Conservation (phyloP, 2,113 vertebrate genomes). For the Cichladusa arquata region DNA sequence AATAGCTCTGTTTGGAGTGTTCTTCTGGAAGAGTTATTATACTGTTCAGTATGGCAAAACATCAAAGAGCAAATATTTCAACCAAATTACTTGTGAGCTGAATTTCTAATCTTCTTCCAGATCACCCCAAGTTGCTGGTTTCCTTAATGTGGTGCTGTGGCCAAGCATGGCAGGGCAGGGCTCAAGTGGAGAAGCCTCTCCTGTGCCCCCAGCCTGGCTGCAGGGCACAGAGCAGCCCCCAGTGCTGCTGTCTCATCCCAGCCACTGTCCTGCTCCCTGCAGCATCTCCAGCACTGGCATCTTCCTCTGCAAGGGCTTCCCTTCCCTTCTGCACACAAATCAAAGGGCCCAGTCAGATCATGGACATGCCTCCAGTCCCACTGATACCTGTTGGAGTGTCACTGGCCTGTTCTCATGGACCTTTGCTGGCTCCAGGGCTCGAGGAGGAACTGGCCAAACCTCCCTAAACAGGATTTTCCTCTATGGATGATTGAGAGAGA, state of each 20-base stretch:
- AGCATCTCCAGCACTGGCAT: not conserved
- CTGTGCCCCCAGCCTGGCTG: not conserved
- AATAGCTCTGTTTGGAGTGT: slow-evolving; percentile 44
- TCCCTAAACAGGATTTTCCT: not conserved
- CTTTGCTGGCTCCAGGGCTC: not conserved
- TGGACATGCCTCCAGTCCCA: not conserved
- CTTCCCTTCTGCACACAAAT: not conserved
- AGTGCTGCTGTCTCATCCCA: fast-evolving
- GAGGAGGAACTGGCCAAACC: not conserved
- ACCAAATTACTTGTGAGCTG: slow-evolving; percentile 27
- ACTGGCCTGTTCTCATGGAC: not conserved
- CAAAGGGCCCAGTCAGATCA: fast-evolving
- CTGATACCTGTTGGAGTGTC: fast-evolving
- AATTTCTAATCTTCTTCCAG: slow-evolving; percentile 64
- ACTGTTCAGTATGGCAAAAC: slow-evolving; percentile 36
- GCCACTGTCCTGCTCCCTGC: not conserved
- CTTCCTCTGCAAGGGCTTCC: not conserved
- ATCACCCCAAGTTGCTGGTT: slow-evolving; percentile 41
- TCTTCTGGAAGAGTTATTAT: slow-evolving; percentile 29
- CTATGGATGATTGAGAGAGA: not conserved
- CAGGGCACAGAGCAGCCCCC: not conserved
- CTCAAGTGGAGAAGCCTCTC: slow-evolving; percentile 4
- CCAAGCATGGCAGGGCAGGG: slow-evolving; percentile 6
- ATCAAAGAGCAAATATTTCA: slow-evolving; percentile 40
- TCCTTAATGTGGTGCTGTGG: slow-evolving; percentile 21